Conservation (phyloP, 2,888 invertebrate genomes). For the Chirona hameri region DNA sequence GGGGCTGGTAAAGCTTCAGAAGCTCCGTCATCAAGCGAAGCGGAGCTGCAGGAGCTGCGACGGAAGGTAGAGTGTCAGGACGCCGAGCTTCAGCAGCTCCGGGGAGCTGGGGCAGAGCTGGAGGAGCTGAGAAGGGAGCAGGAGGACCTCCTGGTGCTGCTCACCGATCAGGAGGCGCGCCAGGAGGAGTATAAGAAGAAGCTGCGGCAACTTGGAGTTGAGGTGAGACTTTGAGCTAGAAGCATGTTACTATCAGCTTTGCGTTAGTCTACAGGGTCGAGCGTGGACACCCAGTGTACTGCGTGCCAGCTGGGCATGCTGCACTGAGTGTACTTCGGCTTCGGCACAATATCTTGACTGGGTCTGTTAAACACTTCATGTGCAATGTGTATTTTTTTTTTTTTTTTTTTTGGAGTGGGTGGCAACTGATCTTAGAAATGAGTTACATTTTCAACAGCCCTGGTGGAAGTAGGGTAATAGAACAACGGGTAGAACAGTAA, state of each 20-base stretch:
- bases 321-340: not conserved
- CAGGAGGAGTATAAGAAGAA: constrained; percentile 59
- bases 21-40: too few relatives aligned
- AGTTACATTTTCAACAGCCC: too few relatives aligned
- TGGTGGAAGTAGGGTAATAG: too few relatives aligned
- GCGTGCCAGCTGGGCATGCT: not conserved
- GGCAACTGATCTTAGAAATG: too few relatives aligned
- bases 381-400: too few relatives aligned
- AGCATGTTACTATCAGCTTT: not conserved
- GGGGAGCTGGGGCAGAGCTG: constrained; percentile 40
- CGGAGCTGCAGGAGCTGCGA: constrained; percentile 33
- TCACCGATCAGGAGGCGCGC: constrained; percentile 82
- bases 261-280: not conserved
- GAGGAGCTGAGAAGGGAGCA: constrained; percentile 71
- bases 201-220: constrained; percentile 48
- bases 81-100: constrained; percentile 40
- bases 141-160: constrained; percentile 82
- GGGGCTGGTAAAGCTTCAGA: too few relatives aligned
- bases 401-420: too few relatives aligned
- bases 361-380: too few relatives aligned
- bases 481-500: too few relatives aligned
- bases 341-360: too few relatives aligned
- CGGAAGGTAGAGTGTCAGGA: constrained; percentile 33
- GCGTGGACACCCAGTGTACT: not conserved
- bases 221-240: constrained; percentile 41